phyloP scores from a whole-genome alignment of 2,888 invertebrate species.

The Cephonodes hylas region DNA sequence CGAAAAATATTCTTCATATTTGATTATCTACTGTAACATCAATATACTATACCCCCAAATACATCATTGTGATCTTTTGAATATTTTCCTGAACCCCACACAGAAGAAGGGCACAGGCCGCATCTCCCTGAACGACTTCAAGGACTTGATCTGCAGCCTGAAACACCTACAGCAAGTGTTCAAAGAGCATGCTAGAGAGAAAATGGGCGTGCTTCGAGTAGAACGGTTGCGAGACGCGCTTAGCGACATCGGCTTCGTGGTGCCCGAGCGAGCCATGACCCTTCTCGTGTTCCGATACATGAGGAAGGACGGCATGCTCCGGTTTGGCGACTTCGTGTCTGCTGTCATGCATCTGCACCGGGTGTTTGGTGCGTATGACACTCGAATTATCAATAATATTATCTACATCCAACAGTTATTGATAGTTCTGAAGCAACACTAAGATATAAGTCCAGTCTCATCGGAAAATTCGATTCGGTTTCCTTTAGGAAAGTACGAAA shows the following conservation, averaged over 20 bases:
- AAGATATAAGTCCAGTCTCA: no score
- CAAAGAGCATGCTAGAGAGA: constrained; percentile 93
- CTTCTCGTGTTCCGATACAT: constrained; percentile 92
- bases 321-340: constrained; percentile 95
- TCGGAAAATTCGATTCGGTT: no score
- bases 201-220: constrained; percentile 93
- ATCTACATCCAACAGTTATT: no score
- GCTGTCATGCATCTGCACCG: constrained; percentile 93
- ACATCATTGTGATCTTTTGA: neutral
- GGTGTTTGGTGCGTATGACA: constrained; percentile 92
- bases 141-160: constrained; percentile 94
- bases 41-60: no score
- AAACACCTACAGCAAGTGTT: constrained; percentile 95
- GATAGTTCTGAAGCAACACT: no score
- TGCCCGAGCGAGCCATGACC: constrained; percentile 91
- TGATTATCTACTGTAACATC: no score
- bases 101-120: constrained; percentile 89
- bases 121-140: constrained; percentile 91
- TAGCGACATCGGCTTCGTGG: constrained; percentile 92
- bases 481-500: no score
- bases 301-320: constrained; percentile 94
- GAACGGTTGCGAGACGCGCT: constrained; percentile 92
- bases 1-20: no score
- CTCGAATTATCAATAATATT: no score
- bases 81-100: constrained; percentile 35